Percentiles rank a stretch among this genome's conserved stretches.
phyloP scores from a whole-genome alignment of 2,797 vertebrate genomes.

The Momotus momota region DNA sequence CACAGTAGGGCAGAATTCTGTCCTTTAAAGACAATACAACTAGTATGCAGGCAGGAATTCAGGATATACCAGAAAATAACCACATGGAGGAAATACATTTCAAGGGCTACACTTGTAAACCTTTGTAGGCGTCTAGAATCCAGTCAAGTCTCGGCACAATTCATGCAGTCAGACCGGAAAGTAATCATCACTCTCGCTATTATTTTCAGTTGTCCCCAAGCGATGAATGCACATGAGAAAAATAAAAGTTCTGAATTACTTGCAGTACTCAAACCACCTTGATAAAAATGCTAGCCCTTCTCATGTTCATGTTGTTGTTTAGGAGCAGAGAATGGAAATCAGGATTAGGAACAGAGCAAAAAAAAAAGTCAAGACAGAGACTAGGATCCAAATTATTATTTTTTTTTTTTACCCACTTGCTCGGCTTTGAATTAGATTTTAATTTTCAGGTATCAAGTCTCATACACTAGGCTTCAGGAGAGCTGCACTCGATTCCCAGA shows the following conservation, averaged over 20 bases:
- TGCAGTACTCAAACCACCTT: background rate
- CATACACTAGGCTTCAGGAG: background rate
- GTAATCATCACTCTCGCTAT: background rate
- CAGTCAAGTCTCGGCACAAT: background rate
- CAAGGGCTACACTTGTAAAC: background rate
- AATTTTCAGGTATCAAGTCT: background rate
- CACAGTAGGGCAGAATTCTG: background rate
- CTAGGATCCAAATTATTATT: background rate
- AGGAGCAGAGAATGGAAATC: background rate
- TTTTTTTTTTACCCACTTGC: background rate
- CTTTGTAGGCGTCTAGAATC: background rate
- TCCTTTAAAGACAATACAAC: background rate
- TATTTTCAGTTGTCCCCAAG: background rate
- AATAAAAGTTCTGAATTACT: background rate
- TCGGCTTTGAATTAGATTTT: background rate
- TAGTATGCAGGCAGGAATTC: background rate
- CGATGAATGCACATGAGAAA: background rate
- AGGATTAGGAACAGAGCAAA: background rate
- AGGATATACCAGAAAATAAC: background rate
- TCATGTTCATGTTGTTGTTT: background rate
- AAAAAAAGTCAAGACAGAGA: background rate
- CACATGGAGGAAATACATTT: background rate
- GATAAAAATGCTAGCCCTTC: background rate
- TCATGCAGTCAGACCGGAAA: background rate
- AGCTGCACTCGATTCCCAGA: background rate